Percentiles rank a stretch among this genome's conserved stretches.
phyloP scores from a whole-genome alignment of 2,888 invertebrate species.

The Eupithecia subumbrata region DNA sequence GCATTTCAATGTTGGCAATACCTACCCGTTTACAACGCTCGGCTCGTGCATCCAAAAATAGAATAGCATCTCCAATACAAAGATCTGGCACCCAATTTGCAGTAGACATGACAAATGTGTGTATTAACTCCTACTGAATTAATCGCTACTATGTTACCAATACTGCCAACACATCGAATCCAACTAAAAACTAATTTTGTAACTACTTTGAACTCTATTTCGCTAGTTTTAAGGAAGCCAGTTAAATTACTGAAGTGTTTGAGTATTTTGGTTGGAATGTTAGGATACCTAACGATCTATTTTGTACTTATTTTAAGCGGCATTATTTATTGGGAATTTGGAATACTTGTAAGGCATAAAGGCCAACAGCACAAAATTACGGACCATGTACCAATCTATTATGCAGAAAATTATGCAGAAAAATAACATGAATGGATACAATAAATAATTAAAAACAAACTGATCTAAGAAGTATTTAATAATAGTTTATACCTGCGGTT shows the following conservation, averaged over 20 bases:
- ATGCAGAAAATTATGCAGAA: slow-evolving; percentile 1
- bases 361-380: slow-evolving; percentile 8
- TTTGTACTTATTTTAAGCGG: slow-evolving; percentile 30
- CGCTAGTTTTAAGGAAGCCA: neutral
- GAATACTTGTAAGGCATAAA: slow-evolving; percentile 33
- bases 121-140: slow-evolving; percentile 52
- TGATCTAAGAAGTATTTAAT: no score
- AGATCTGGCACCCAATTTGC: slow-evolving; percentile 54
- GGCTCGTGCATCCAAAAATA: slow-evolving; percentile 33
- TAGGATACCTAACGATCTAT: slow-evolving; percentile 25
- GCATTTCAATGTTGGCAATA: slow-evolving; percentile 11
- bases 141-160: slow-evolving; percentile 54
- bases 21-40: slow-evolving; percentile 16
- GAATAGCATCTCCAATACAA: slow-evolving; percentile 45
- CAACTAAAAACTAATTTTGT: neutral
- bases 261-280: slow-evolving; percentile 17
- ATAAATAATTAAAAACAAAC: neutral
- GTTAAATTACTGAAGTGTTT: slow-evolving; percentile 1
- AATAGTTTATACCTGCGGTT: no score
- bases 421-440: neutral
- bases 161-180: slow-evolving; percentile 22
- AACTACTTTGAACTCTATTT: slow-evolving; percentile 20
- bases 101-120: slow-evolving; percentile 50
- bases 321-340: slow-evolving; percentile 41
- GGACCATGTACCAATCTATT: neutral